These are phyloP conservation scores for Erpobdella octoculata DNA, from an alignment of 2,888 invertebrate species.

Conservation along the genomic window DNA sequence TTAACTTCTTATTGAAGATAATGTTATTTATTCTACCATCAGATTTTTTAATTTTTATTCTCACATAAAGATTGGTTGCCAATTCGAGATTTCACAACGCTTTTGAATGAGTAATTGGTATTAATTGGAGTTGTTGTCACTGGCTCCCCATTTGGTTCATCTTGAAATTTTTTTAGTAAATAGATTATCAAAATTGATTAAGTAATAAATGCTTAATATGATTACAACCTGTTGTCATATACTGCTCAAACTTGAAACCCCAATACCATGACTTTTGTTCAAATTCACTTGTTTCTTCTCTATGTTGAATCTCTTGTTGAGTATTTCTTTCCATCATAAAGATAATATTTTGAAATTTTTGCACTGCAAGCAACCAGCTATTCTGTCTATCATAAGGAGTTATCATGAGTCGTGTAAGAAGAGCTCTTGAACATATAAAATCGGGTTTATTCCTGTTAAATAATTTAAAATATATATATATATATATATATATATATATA, in stretches of 20 bases:
- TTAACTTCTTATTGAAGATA: no score
- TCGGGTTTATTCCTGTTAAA: slow-evolving; percentile 48
- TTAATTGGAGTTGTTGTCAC: no score
- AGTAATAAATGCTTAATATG: not conserved
- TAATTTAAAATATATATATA: no score
- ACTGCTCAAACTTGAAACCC: slow-evolving; percentile 74
- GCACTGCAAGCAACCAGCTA: slow-evolving; percentile 66
- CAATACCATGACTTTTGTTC: slow-evolving; percentile 60
- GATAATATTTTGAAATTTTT: slow-evolving; percentile 60
- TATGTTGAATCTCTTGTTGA: slow-evolving; percentile 47
- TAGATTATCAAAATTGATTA: not conserved
- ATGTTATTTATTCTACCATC: no score
- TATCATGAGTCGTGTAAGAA: slow-evolving; percentile 62
- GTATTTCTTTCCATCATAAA: slow-evolving; percentile 66
- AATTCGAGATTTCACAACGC: no score
- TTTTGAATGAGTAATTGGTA: no score
- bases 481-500: no score
- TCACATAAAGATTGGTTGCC: no score
- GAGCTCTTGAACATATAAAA: slow-evolving; percentile 66
- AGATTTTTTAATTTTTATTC: no score
- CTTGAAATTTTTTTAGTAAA: no score
- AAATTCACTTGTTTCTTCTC: slow-evolving; percentile 51
- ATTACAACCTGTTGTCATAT: slow-evolving; percentile 59
- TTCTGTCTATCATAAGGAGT: slow-evolving; percentile 65
- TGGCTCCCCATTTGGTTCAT: no score